Percentiles rank a stretch among this genome's conserved stretches.
Conservation (phyloP, 2,113 vertebrate species). For the Pachycephala philippinensis region DNA sequence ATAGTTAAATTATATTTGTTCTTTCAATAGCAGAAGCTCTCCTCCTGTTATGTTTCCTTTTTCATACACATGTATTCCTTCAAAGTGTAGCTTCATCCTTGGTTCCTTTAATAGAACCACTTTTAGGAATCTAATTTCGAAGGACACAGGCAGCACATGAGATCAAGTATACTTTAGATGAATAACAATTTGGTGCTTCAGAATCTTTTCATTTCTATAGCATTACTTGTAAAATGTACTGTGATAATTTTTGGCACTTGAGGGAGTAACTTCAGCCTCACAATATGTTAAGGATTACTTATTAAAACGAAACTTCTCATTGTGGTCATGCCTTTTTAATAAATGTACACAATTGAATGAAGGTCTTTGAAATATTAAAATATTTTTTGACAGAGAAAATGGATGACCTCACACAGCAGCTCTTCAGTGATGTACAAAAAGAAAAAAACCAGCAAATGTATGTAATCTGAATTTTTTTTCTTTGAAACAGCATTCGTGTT, state of each 20-base stretch:
- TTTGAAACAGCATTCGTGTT: not conserved
- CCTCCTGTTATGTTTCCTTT: not conserved
- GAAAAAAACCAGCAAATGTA: constrained; percentile 87
- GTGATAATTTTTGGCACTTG: not conserved
- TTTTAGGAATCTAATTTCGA: not conserved
- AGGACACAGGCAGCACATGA: not conserved
- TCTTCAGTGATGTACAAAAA: constrained; percentile 83
- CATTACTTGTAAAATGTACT: not conserved
- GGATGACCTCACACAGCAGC: constrained; percentile 79
- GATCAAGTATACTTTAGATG: not conserved
- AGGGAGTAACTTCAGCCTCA: not conserved
- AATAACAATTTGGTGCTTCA: not conserved
- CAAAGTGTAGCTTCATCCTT: not conserved
- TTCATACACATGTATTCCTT: not conserved
- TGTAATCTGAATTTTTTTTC: constrained; percentile 6
- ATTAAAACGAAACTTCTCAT: not conserved
- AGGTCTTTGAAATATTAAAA: constrained; percentile 7
- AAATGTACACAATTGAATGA: not conserved
- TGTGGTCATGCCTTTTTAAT: not conserved
- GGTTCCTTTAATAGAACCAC: not conserved
- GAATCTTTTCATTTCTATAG: not conserved
- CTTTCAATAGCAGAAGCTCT: not conserved
- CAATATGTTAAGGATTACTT: not conserved
- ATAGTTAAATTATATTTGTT: not conserved
- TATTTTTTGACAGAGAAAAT: constrained; percentile 81